phyloP scores from a whole-genome alignment of 2,113 vertebrate species.

The Stigmatopora nigra region DNA sequence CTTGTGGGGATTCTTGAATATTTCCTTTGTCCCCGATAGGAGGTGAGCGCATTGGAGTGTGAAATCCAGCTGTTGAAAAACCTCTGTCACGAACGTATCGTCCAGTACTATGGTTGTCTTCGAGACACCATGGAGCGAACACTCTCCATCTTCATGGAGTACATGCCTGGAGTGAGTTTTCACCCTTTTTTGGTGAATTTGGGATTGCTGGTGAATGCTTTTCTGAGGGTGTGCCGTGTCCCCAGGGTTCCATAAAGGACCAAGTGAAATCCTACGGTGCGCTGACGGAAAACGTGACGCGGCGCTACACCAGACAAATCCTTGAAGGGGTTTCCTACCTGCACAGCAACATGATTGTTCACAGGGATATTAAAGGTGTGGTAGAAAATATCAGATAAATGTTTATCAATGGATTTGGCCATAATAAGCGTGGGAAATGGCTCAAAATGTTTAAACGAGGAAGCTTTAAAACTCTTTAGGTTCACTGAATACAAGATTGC shows the following conservation, averaged over 20 bases:
- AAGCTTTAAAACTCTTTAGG: too few species aligned
- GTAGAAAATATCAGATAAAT: neutral
- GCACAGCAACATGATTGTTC: constrained; percentile 99
- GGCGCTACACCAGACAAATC: constrained; percentile 94
- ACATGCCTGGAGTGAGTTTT: constrained; percentile 91
- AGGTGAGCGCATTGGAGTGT: constrained; percentile 96
- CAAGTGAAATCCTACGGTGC: constrained; percentile 95
- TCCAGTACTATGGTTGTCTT: constrained; percentile 97
- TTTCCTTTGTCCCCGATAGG: constrained; percentile 63
- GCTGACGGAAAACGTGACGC: constrained; percentile 94
- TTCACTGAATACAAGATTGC: too few species aligned
- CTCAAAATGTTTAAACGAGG: too few species aligned
- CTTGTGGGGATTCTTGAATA: too few species aligned
- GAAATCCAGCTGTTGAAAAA: constrained; percentile 99
- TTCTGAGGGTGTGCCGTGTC: neutral
- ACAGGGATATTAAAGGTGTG: constrained; percentile 94
- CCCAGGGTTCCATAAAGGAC: constrained; percentile 95
- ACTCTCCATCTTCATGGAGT: constrained; percentile 98
- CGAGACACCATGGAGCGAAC: constrained; percentile 88
- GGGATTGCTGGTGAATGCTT: neutral
- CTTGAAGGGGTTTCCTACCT: constrained; percentile 96
- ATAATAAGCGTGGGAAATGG: too few species aligned
- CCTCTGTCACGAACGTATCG: constrained; percentile 89
- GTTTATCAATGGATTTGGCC: too few species aligned
- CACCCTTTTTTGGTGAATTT: too few species aligned